These are phyloP conservation scores for Campylomormyrus tamandua DNA, from an alignment of 2,113 vertebrate species.

Conservation along the genomic window DNA sequence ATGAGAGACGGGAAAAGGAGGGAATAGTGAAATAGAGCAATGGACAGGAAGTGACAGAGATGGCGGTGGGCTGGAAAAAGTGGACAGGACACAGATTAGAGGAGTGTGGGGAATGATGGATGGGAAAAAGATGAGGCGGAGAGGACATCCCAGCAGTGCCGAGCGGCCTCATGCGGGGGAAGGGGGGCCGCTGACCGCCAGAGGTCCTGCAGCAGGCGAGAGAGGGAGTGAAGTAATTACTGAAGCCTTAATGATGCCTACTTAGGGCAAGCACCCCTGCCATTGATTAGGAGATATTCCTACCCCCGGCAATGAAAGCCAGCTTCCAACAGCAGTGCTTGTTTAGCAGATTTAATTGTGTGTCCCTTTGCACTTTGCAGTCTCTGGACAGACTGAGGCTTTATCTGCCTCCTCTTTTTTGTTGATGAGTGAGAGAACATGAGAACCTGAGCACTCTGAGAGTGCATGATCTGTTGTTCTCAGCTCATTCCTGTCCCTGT, in stretches of 20 bases:
- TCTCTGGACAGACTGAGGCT: background rate
- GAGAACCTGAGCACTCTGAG: constrained; percentile 1
- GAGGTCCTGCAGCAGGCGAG: background rate
- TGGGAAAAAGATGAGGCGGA: background rate
- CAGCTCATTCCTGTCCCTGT: background rate
- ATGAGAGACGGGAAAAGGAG: background rate
- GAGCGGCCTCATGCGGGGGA: background rate
- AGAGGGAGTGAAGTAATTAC: constrained; percentile 65
- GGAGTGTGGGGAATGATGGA: constrained; percentile 1
- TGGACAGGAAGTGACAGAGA: constrained; percentile 13
- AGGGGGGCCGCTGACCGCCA: background rate
- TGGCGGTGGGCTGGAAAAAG: background rate
- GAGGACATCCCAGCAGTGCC: too few species aligned
- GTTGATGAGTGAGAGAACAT: background rate
- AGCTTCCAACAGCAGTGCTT: constrained; percentile 59
- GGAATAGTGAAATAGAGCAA: background rate
- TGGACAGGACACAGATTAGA: background rate
- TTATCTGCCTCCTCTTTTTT: background rate
- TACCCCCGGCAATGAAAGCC: constrained; percentile 46
- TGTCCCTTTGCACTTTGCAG: background rate
- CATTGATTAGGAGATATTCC: constrained; percentile 64
- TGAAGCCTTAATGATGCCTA: constrained; percentile 63
- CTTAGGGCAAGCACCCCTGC: constrained; percentile 56
- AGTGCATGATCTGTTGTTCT: constrained; percentile 13
- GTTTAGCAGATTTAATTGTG: constrained; percentile 59